Evolutionary conservation across 2,888 invertebrate species (phyloP), one percentile per base, ranked within the genome.

Genomic region (Spicauda simplicius): DNA sequence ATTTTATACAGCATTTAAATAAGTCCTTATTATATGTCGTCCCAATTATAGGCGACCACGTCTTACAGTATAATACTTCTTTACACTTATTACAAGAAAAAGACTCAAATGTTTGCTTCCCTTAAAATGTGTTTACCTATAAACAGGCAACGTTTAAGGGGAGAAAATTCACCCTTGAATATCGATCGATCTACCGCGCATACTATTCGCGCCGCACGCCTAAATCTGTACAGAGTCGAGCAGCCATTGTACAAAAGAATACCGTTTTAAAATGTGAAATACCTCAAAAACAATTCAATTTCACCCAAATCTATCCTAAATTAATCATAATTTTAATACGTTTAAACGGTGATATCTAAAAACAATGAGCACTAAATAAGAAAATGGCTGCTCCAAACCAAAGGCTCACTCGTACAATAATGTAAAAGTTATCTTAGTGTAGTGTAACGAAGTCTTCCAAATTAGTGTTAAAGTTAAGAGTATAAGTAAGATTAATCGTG

Each of bases 371-470:
- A 68, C 67, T 68, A 71, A 71, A 72, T 74, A 71, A 71, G 16
- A 82, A 82, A 79, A 89, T 90, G 91, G 90, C 87, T 84, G 86
- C 84, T 82, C 78, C 68, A 58, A 52, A 63, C 59, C 18, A 53
- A 62, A 52, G 45, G 59, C 58, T 52, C 73, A 68, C 67, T 73
- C 70, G 70, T 76, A 72, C 71, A 76, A 83, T 79, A 81, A 83
- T 88, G 78, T 77, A 78, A 79, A 77, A 81, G 69, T 69, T 58
- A 67, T 66, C 69, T 79, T 82, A 66, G 81, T 75, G 71, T 86
- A 88, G 83, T 81, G 90, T 81, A 91, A 91, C 81, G 82, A 90
- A 90, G 92, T 92, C 92, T 92, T 92, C 91, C 91, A 90, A 80
- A 76, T 25, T 84, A 86, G 82, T 73, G 71, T 76, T 59, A 76